Evolutionary conservation across 1,140 invertebrate genomes (phyloP), one percentile per base, ranked within the genome.

Genomic region (Cyclina sinensis): DNA sequence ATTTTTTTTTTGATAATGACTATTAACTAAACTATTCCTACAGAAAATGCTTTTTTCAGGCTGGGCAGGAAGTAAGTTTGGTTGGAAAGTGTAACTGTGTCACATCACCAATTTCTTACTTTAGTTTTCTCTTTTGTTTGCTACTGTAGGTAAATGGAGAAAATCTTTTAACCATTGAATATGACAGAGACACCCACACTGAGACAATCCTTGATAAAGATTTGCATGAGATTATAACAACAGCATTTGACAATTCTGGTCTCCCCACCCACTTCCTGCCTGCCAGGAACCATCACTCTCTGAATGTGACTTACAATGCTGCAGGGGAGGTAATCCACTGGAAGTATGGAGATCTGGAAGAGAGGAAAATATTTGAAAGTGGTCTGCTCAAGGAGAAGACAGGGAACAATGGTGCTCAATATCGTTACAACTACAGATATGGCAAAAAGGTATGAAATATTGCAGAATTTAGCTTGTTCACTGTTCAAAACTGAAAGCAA

Each of bases 291-390:
- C 93, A 96, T 85, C 97, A 98, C 1, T 97, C 97, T 87, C 98
- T 99, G 1, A 98, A 99, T 91, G 95, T 99, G 5, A 98, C 98
- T 91, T 96, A 96, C 90, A 95, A 94, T 85, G 90, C 96, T 84
- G 99, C 98, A 95, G 98, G 99, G 91, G 97, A 98, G 79, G 97
- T 99, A n/a, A 97, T 98, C 89, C 97, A 97, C 27, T 99, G 98
- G 98, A 97, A 97, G 92, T 99, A 98, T 97, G 98, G 98, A 1
- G 96, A 97, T 0, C 97, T 97, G 9, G 97, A 97, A 90, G 97
- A 99, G 93, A 97, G 97, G 59, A 98, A 98, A 92, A 97, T 97
- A 84, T 99, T 99, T 91, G 96, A 97, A 0, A 97, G 98, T 87
- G 98, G 98, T 0, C 96, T 98, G 83, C 95, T 99, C 21, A 97